Conservation (phyloP, 1,140 invertebrate species). For the Bemisia tabaci region DNA sequence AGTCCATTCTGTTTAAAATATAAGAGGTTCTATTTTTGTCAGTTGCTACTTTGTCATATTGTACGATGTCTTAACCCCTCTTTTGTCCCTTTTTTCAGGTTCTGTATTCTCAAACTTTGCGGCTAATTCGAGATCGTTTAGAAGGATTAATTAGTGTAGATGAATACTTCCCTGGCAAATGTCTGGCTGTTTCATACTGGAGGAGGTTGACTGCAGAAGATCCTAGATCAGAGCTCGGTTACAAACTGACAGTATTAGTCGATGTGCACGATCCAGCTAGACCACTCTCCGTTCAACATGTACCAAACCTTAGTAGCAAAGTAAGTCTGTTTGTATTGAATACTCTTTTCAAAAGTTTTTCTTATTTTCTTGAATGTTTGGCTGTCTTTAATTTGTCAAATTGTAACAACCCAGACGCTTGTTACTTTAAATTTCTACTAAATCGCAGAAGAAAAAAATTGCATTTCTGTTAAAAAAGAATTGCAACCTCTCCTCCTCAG, state of each 20-base stretch:
- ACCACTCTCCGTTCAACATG: slow-evolving; percentile 72
- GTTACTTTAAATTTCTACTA: too few species aligned
- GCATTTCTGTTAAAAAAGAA: too few species aligned
- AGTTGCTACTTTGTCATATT: too few species aligned
- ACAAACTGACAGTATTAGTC: slow-evolving; percentile 76
- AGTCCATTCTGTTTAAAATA: too few species aligned
- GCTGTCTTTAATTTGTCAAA: slow-evolving; percentile 2
- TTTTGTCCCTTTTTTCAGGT: slow-evolving; percentile 32
- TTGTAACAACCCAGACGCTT: too few species aligned
- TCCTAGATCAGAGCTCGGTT: slow-evolving; percentile 69
- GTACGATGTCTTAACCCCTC: too few species aligned
- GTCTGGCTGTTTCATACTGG: slow-evolving; percentile 88
- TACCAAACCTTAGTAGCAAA: slow-evolving; percentile 65
- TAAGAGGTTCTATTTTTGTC: too few species aligned
- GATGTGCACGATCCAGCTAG: slow-evolving; percentile 66
- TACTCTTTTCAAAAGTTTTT: background rate
- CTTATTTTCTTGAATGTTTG: background rate
- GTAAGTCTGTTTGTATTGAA: slow-evolving; percentile 28
- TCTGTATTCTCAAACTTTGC: slow-evolving; percentile 82
- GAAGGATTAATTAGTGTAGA: slow-evolving; percentile 85
- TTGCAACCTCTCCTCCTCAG: too few species aligned
- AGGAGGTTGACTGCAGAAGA: slow-evolving; percentile 51
- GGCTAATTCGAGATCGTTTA: slow-evolving; percentile 72
- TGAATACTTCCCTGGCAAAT: slow-evolving; percentile 78
- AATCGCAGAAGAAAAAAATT: too few species aligned